Base-by-base conservation (phyloP, 2,113 vertebrate genomes). In the Carettochelys insculpta region DNA sequence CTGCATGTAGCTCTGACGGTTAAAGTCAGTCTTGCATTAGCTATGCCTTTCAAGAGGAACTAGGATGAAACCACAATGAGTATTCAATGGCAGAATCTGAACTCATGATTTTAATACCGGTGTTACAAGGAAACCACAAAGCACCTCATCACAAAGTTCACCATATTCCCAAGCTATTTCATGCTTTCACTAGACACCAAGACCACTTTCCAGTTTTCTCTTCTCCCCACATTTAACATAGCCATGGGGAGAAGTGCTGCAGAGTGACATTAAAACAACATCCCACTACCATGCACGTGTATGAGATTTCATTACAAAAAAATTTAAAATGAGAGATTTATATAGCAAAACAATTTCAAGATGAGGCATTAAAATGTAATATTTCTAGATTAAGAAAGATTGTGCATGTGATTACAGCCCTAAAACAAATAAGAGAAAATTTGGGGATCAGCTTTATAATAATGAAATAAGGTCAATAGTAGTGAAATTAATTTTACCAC, bases 351-450 rank as follows among this genome's bases (percentile, higher is more conserved):
- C 5, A 11, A 54, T 71, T 80, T 80, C n/a, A 87, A 76, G 77
- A 27, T 75, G 87, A 48, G 52, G 85, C 85, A 89, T 47, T 8
- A 80, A 91, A 95, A 87, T 48, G 11, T 43, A 52, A 13, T 4
- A 38, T 5, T 48, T 88, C 75, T 56, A 1, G 0, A 38, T 45
- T 92, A 86, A 4, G 27, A 68, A 83, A 77, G 58, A 11, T 7
- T 53, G 17, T 24, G n/a, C 11, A 22, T 38, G 14, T n/a, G 38
- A n/a, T 75, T 80, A 73, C 13, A 79, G 7, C 43, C 25, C 41
- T 87, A 83, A 91, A 93, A 79, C 41, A 87, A 92, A 87, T 47
- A 82, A 51, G 51, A 93, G 80, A 84, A 93, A 89, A 85, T 25
- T 71, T 0, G 0, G 53, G 82, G 88, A 90, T 86, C 3, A n/a